Base-by-base conservation (phyloP, 2,797 vertebrate genomes). In the Loriculus beryllinus region DNA sequence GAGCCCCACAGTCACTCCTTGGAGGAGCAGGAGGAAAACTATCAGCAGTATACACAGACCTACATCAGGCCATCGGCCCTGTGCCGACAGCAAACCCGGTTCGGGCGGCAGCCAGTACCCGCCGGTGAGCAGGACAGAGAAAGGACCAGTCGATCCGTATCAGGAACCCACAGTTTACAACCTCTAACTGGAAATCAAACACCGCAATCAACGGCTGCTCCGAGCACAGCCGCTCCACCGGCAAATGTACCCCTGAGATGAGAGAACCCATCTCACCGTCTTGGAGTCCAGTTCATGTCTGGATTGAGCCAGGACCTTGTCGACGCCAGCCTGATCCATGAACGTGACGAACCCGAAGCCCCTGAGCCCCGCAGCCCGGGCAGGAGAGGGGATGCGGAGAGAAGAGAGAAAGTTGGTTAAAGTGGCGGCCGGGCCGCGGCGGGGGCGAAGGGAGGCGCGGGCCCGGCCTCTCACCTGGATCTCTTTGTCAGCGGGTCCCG, bases 301-400 rank as follows among this genome's bases (percentile, higher is more conserved):
- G 96, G 98, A 99, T 96, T 99, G 99, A 94, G 99, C 99, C 98
- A 99, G 97, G 97, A 99, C 99, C 98, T 99, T 99, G 98, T 99
- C 99, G 98, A 99, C 99, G 65, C 99, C 99, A 71, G 99, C 98
- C 98, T 99, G 99, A 97, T 99, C 99, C 96, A 99, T 98, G 97
- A 99, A 99, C 91, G 99, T 99, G 98, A 99, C 99, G 97, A 99
- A 99, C 96, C 99, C 99, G 90, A 99, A 99, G 83, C 99, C 99
- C 98, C 99, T 99, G 98, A 74, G 70, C 81, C 90, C 92, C 83
- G 67, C 86, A 91, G 85, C 72, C 83, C 86, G 20, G 81, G 86
- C 49, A 85, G 86, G 69, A 86, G 82, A 86, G 48, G 80, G 83
- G 68, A 92, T 90, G 86, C 28, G 33, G 82, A 94, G 85, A 92